A percentile compares a stretch with the other conserved stretches of the same genome.
phyloP scores from a whole-genome alignment of 2,888 invertebrate species.

The Xanthia togata region DNA sequence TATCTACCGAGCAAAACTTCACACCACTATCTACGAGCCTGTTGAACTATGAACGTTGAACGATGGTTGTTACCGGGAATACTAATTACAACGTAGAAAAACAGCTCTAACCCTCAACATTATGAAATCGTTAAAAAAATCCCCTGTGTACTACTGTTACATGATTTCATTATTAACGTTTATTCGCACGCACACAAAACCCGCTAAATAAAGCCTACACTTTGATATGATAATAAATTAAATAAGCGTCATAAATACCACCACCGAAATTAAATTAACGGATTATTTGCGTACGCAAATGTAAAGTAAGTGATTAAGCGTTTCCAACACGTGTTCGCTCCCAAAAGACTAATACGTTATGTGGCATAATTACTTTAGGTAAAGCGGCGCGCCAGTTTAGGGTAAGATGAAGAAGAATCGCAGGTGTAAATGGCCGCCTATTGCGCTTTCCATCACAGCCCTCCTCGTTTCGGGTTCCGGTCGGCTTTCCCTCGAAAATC shows the following conservation, averaged over 20 bases:
- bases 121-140: slow-evolving; percentile 81
- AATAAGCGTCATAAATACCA: slow-evolving; percentile 88
- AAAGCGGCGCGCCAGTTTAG: slow-evolving; percentile 87
- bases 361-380: slow-evolving; percentile 89
- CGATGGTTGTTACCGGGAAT: slow-evolving; percentile 67
- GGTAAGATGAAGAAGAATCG: slow-evolving; percentile 89
- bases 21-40: slow-evolving; percentile 16
- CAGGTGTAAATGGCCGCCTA: slow-evolving; percentile 88
- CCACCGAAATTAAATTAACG: slow-evolving; percentile 87
- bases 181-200: slow-evolving; percentile 85
- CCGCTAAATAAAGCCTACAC: slow-evolving; percentile 85
- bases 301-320: slow-evolving; percentile 89
- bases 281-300: slow-evolving; percentile 89
- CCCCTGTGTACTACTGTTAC: slow-evolving; percentile 83
- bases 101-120: slow-evolving; percentile 78
- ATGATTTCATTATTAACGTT: slow-evolving; percentile 85
- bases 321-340: slow-evolving; percentile 87
- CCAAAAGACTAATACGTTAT: slow-evolving; percentile 90
- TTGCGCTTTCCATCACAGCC: slow-evolving; percentile 86
- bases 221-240: slow-evolving; percentile 89
- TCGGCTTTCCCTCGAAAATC: slow-evolving; percentile 70
- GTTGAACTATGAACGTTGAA: slow-evolving; percentile 55
- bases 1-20: slow-evolving; percentile 55
- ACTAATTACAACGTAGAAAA: slow-evolving; percentile 76
- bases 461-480: slow-evolving; percentile 63